These are phyloP conservation scores for Scaptomyza tumidula DNA, from an alignment of 2,888 invertebrate genomes.

Conservation along the genomic window DNA sequence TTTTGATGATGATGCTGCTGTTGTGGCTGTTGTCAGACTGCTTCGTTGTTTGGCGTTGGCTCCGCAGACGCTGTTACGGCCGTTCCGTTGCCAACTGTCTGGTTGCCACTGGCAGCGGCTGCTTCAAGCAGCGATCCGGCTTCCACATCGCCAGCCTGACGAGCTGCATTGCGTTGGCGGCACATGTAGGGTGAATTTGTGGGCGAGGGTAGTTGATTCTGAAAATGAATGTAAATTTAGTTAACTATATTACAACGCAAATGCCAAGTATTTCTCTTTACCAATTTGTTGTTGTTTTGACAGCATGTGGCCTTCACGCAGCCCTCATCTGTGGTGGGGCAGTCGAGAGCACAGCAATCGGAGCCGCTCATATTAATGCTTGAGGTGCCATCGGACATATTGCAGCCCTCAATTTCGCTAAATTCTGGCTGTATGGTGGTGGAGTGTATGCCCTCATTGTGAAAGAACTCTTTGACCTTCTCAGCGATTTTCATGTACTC, in stretches of 20 bases:
- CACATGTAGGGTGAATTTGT: slow-evolving; percentile 92
- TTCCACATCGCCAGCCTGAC: slow-evolving; percentile 84
- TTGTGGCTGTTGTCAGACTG: slow-evolving; percentile 83
- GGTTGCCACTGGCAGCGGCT: slow-evolving; percentile 69
- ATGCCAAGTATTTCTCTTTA: slow-evolving; percentile 28
- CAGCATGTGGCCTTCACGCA: slow-evolving; percentile 96
- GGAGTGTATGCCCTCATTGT: slow-evolving; percentile 99
- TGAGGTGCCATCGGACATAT: slow-evolving; percentile 84
- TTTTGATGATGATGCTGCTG: slow-evolving; percentile 51
- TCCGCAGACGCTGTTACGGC: slow-evolving; percentile 46
- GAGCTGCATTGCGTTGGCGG: slow-evolving; percentile 90
- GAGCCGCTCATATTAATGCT: slow-evolving; percentile 85
- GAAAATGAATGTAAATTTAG: slow-evolving; percentile 21
- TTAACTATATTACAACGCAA: neutral
- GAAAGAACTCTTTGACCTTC: slow-evolving; percentile 98
- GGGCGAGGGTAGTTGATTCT: slow-evolving; percentile 89
- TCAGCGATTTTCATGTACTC: slow-evolving; percentile 99
- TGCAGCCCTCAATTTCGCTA: slow-evolving; percentile 89
- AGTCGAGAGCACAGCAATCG: slow-evolving; percentile 92
- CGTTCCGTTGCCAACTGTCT: slow-evolving; percentile 58
- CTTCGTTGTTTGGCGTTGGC: slow-evolving; percentile 74
- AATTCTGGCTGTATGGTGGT: slow-evolving; percentile 99
- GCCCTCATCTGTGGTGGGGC: slow-evolving; percentile 92
- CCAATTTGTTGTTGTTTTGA: slow-evolving; percentile 84
- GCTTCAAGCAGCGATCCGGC: slow-evolving; percentile 83